Evolutionary conservation across 2,888 invertebrate genomes (phyloP).

Genomic region (Masnerella sp.): DNA sequence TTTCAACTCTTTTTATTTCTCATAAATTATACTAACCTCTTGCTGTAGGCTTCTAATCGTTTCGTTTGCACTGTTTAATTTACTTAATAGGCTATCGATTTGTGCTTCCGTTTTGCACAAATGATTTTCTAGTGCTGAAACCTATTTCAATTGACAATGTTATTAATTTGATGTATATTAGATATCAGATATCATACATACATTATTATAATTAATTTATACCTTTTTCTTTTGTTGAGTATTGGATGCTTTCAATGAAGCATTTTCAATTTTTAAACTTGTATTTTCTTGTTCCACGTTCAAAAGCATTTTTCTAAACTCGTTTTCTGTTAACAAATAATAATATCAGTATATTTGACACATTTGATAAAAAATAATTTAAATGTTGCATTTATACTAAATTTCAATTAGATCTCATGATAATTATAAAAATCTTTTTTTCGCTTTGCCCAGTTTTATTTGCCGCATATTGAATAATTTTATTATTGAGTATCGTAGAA

Average conservation of each 20-base stretch:
- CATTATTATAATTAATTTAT: too few species aligned
- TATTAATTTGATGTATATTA: background rate
- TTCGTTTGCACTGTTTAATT: slow-evolving; percentile 83
- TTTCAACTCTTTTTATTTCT: background rate
- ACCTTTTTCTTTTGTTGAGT: slow-evolving; percentile 84
- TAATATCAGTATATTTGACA: too few species aligned
- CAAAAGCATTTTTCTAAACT: slow-evolving; percentile 81
- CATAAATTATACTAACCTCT: slow-evolving; percentile 74
- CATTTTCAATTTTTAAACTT: slow-evolving; percentile 83
- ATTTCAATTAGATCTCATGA: background rate
- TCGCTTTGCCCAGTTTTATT: too few species aligned
- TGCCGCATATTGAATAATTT: too few species aligned
- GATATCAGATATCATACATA: too few species aligned
- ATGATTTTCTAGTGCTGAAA: slow-evolving; percentile 82
- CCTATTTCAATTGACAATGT: slow-evolving; percentile 43
- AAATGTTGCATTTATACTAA: background rate
- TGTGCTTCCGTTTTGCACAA: slow-evolving; percentile 83
- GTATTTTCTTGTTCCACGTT: slow-evolving; percentile 86
- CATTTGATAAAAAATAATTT: slow-evolving; percentile 11
- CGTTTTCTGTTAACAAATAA: slow-evolving; percentile 67
- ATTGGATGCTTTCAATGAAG: slow-evolving; percentile 82
- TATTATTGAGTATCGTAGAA: too few species aligned
- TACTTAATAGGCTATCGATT: slow-evolving; percentile 81
- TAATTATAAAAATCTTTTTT: too few species aligned
- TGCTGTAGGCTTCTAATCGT: slow-evolving; percentile 81